Conservation (phyloP, 2,113 vertebrate genomes). For the Salvelinus sp. region DNA sequence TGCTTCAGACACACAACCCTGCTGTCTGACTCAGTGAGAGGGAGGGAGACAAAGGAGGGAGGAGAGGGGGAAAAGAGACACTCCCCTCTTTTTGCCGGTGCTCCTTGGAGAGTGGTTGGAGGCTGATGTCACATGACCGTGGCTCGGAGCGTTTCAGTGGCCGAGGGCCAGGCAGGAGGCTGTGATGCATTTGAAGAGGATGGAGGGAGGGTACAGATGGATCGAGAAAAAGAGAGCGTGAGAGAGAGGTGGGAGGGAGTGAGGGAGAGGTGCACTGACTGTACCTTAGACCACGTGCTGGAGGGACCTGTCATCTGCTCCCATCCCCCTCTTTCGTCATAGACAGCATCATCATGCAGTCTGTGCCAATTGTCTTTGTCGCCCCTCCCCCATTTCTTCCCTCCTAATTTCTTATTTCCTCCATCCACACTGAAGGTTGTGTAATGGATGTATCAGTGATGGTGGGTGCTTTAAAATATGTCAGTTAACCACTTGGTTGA, state of each 20-base stretch:
- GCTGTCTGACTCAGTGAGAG: constrained; percentile 26
- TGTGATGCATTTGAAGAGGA: constrained; percentile 5
- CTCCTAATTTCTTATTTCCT: neutral
- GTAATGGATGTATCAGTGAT: neutral
- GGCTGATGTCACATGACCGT: constrained; percentile 70
- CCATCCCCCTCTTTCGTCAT: neutral
- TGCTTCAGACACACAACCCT: constrained; percentile 22
- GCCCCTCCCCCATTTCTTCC: neutral
- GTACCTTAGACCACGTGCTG: neutral
- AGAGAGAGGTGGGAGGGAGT: neutral
- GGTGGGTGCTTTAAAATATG: neutral
- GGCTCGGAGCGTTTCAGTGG: constrained; percentile 71
- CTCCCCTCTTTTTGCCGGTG: constrained; percentile 83
- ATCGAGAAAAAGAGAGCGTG: constrained; percentile 2
- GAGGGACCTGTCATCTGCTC: neutral
- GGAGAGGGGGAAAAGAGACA: constrained; percentile 49
- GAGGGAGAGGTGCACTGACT: neutral
- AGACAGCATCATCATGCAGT: neutral
- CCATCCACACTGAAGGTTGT: neutral
- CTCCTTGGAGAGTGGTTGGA: constrained; percentile 48
- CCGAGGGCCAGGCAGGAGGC: constrained; percentile 70
- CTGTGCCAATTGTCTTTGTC: neutral
- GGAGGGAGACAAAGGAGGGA: constrained; percentile 12
- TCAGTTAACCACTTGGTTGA: neutral
- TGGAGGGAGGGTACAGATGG: constrained; percentile 10